Percentiles rank a stretch among this genome's conserved stretches.
Evolutionary conservation across 2,797 vertebrate genomes (phyloP).

Genomic region (Pipistrellus kuhlii): DNA sequence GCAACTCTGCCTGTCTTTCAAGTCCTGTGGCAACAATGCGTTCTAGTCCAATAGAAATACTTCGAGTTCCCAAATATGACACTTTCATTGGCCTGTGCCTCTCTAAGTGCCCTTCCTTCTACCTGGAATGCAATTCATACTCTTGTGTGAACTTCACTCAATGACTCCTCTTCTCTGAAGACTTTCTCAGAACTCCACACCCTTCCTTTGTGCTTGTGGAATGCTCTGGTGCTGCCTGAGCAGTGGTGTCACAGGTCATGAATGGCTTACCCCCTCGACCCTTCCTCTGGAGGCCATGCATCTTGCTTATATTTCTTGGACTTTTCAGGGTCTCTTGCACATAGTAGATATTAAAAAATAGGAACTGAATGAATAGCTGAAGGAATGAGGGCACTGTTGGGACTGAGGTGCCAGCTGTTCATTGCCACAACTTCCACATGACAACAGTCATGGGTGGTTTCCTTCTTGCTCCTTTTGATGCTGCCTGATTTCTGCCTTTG

Average conservation of each 20-base stretch:
- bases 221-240: neutral
- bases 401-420: neutral
- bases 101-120: neutral
- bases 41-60: neutral
- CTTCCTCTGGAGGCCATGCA: neutral
- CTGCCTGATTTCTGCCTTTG: neutral
- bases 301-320: neutral
- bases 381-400: neutral
- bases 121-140: neutral
- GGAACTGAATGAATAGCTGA: neutral
- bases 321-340: neutral
- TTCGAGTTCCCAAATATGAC: neutral
- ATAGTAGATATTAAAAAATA: neutral
- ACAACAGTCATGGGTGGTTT: neutral
- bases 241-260: accelerated
- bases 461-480: neutral
- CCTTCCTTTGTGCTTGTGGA: neutral
- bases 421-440: neutral
- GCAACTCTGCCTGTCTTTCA: neutral
- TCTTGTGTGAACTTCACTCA: neutral
- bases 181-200: neutral
- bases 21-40: neutral
- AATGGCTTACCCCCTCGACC: neutral
- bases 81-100: neutral
- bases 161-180: neutral